Evolutionary conservation across 2,888 invertebrate species (phyloP).

Genomic region (Meteorus colon): DNA sequence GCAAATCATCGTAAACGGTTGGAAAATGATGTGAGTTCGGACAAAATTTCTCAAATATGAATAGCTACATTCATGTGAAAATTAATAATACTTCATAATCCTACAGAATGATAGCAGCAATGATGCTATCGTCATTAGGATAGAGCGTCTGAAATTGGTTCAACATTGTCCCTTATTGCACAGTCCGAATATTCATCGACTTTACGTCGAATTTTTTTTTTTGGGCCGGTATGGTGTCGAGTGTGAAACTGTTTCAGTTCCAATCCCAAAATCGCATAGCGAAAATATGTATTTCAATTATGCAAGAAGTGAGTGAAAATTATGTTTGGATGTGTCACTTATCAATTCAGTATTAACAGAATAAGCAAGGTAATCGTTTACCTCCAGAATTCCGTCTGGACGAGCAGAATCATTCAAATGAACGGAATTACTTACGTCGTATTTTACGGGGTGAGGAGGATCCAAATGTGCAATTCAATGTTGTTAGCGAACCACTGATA

Average conservation of each 20-base stretch:
- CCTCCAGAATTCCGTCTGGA: conserved; percentile 61
- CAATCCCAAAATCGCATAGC: conserved; percentile 46
- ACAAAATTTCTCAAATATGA: no score
- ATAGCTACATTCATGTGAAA: neutral
- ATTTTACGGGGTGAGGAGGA: conserved; percentile 59
- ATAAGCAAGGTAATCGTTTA: conserved; percentile 14
- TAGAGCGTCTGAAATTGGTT: conserved; percentile 57
- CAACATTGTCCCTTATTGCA: conserved; percentile 53
- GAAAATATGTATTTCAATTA: conserved; percentile 49
- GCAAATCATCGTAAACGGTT: neutral
- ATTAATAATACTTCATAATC: no score
- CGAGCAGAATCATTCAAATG: conserved; percentile 52
- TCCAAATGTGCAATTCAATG: conserved; percentile 60
- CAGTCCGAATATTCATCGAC: conserved; percentile 54
- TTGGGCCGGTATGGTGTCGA: conserved; percentile 61
- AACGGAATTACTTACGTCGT: conserved; percentile 56
- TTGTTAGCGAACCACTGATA: conserved; percentile 63
- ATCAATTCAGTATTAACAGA: neutral
- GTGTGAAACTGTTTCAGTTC: conserved; percentile 64
- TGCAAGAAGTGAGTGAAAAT: conserved; percentile 44
- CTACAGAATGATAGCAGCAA: conserved; percentile 20
- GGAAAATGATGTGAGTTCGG: neutral
- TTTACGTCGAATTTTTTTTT: conserved; percentile 66
- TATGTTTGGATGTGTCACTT: neutral
- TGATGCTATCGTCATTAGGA: conserved; percentile 59